Evolutionary conservation across 2,888 invertebrate genomes (phyloP).

Genomic region (Germaria angustata): DNA sequence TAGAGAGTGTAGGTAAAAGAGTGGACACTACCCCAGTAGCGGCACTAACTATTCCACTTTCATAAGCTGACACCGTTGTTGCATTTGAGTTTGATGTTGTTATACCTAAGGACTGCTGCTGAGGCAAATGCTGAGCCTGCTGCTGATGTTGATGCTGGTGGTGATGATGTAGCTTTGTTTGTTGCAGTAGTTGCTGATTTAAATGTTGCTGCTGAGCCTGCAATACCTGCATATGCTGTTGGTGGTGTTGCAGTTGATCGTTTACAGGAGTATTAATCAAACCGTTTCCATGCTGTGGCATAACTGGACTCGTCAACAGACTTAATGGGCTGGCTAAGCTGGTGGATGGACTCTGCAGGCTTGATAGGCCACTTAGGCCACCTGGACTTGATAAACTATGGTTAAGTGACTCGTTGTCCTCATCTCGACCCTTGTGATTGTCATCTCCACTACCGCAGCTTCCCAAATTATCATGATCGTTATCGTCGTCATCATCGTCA

Average conservation of each 20-base stretch:
- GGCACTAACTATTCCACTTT: constrained; percentile 26
- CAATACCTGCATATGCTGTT: constrained; percentile 65
- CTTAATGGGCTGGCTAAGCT: constrained; percentile 90
- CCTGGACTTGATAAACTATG: constrained; percentile 83
- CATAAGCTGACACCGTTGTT: constrained; percentile 52
- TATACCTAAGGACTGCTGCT: constrained; percentile 26
- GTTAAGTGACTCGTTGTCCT: constrained; percentile 84
- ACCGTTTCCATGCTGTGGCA: constrained; percentile 71
- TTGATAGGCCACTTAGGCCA: constrained; percentile 84
- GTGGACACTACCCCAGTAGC: constrained; percentile 41
- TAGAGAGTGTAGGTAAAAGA: constrained; percentile 53
- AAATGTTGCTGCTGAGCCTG: constrained; percentile 66
- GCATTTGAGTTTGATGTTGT: constrained; percentile 20
- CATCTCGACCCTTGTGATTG: constrained; percentile 83
- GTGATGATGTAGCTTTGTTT: constrained; percentile 56
- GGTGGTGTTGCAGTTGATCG: constrained; percentile 62
- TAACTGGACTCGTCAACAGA: constrained; percentile 84
- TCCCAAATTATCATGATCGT: constrained; percentile 86
- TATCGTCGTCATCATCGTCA: constrained; percentile 75
- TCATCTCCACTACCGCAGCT: constrained; percentile 90
- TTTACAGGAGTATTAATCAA: constrained; percentile 29
- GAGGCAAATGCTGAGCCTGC: constrained; percentile 52
- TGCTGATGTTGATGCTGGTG: constrained; percentile 36
- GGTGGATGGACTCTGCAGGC: constrained; percentile 85
- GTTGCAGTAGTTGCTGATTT: constrained; percentile 66